Evolutionary conservation across 2,113 vertebrate genomes (phyloP), one percentile per base, ranked within the genome.

Genomic region (Menidia beryllina): DNA sequence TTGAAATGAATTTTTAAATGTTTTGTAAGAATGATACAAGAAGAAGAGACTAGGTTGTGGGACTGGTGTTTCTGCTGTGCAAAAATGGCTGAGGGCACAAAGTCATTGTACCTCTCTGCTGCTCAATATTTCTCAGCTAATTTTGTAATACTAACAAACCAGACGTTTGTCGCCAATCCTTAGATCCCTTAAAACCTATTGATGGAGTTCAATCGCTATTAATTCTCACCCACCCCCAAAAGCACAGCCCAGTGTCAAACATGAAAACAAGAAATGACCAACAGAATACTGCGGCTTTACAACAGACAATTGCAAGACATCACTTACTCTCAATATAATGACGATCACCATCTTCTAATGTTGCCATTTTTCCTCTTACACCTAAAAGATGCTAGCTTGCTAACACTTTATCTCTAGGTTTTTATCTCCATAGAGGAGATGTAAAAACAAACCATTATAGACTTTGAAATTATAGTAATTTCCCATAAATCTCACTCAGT

Each of bases 51-150:
- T 58, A 64, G 75, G 86, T 66, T 74, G 77, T 75, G 66, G 85
- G 72, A 84, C 83, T 79, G 60, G 54, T 63, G 64, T 83, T 85
- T 75, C 65, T 76, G 67, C 83, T 84, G 66, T 68, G 69, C 52
- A 64, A 84, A 77, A 81, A 86, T 79, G 82, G 82, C 81, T 78
- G 79, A 85, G 88, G 86, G 89, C 91, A 91, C 87, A 91, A 89
- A 82, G 83, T 91, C 77, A 71, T 84, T 77, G 82, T 86, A 88
- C 84, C 77, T 85, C 84, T 89, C 83, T 90, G 85, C 84, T 85
- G 89, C 89, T 91, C 86, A 84, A 74, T 83, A 81, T 83, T 87
- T 86, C 75, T 70, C 79, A 84, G 75, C 72, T 86, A 82, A 75
- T 89, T 88, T 90, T 81, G 58, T 84, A 79, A 84, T 10, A 15